Conservation (phyloP, 1,140 invertebrate species). For the Ditylenchus dipsaci region DNA sequence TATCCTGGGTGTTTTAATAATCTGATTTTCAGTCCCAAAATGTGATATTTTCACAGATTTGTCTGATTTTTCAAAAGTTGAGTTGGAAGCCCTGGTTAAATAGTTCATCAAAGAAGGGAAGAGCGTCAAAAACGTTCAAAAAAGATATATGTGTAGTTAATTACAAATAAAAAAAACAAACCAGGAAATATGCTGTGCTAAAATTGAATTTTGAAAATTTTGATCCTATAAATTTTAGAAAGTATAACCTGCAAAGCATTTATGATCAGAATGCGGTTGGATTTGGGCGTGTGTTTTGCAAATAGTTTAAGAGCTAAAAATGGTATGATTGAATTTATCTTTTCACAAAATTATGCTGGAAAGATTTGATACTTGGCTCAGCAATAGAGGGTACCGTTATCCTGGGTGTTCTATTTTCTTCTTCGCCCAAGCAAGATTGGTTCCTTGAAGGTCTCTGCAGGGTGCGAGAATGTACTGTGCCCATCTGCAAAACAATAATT, state of each 20-base stretch:
- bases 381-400: constrained; percentile 41
- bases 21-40: too few species aligned
- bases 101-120: too few species aligned
- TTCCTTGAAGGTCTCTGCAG: constrained; percentile 25
- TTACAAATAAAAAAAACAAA: too few species aligned
- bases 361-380: constrained; percentile 31
- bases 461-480: constrained; percentile 9
- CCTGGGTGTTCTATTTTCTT: constrained; percentile 36
- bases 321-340: not conserved
- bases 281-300: constrained; percentile 90
- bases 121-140: too few species aligned
- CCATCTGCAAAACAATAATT: constrained; percentile 40
- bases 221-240: too few species aligned
- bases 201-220: too few species aligned
- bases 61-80: too few species aligned
- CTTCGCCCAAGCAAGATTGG: constrained; percentile 39
- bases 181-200: constrained; percentile 91
- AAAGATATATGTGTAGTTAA: too few species aligned
- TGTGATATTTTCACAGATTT: too few species aligned
- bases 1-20: too few species aligned
- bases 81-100: too few species aligned
- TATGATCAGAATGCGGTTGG: constrained; percentile 89
- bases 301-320: constrained; percentile 82
- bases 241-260: constrained; percentile 78
- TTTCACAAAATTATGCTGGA: not conserved